Evolutionary conservation across 2,797 vertebrate species (phyloP), one percentile per base, ranked within the genome.

Genomic region (Pitangus sulphuratus): DNA sequence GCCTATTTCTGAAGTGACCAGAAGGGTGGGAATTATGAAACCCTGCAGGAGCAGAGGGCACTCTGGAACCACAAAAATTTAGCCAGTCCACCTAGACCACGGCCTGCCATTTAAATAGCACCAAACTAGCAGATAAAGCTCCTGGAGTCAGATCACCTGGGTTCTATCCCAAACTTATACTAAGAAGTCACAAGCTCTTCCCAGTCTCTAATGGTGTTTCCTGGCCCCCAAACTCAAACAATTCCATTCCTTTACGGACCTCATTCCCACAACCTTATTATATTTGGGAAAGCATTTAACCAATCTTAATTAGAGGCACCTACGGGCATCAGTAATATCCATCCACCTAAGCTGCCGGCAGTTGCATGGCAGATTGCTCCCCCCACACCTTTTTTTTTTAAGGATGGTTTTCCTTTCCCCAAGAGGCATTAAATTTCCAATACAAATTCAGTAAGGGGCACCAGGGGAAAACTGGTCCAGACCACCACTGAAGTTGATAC

Each of bases 221-320:
- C 54, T 26, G 30, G 30, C 14, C 28, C 21, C 22, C 15, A 44
- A 78, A 64, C 39, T 44, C 24, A 45, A 33, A 31, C 16, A 2
- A 1, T 53, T 56, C n/a, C 2, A 3, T 13, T 14, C 33, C 24
- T 42, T 84, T 40, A 31, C 0, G 0, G 30, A 40, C 4, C 18
- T 37, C 19, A 13, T 44, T 72, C 39, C 44, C 71, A 84, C 15
- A 62, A 12, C 7, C 31, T 56, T 12, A 16, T 13, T 61, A 62
- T 28, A 33, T 47, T 45, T 77, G 33, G 40, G 57, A 91, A 87
- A 47, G n/a, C 13, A 7, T 44, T 84, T 65, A 57, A 21, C 7
- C 11, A 5, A 14, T 48, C 31, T 56, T 33, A 72, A 64, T 26
- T 31, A 47, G 31, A 80, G 47, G 47, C 28, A 56, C 37, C n/a